Evolutionary conservation across 2,888 invertebrate species (phyloP).

Genomic region (Cataglyphis livida): DNA sequence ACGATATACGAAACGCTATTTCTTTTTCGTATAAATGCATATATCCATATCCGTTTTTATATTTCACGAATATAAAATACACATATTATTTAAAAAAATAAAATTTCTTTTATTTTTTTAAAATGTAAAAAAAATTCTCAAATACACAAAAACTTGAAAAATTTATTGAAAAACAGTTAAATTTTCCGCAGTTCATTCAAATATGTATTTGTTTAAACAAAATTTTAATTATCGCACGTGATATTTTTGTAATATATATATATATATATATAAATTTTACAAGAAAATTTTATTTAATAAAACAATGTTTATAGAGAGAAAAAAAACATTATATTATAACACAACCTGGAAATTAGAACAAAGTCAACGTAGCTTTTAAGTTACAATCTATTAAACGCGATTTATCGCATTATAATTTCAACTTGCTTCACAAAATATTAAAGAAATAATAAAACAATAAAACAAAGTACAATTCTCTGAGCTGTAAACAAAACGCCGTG

Average conservation of each 20-base stretch:
- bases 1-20: neutral
- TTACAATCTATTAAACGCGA: conserved; percentile 12
- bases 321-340: neutral
- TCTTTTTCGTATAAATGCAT: neutral
- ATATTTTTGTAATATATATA: neutral
- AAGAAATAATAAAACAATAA: conserved; percentile 28
- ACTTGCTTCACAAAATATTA: conserved; percentile 21
- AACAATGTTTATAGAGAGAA: neutral
- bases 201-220: neutral
- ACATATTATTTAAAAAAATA: neutral
- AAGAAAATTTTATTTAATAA: neutral
- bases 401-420: conserved; percentile 46
- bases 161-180: neutral
- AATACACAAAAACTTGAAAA: neutral
- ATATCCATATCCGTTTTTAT: neutral
- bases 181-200: neutral
- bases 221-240: neutral
- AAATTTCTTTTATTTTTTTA: neutral
- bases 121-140: neutral
- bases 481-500: neutral
- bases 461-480: conserved; percentile 10
- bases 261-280: neutral
- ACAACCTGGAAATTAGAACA: conserved; percentile 4
- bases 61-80: neutral
- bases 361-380: neutral